Percentiles rank a stretch among this genome's conserved stretches.
Conservation (phyloP, 2,888 invertebrate species). For the Embidobia sp. region DNA sequence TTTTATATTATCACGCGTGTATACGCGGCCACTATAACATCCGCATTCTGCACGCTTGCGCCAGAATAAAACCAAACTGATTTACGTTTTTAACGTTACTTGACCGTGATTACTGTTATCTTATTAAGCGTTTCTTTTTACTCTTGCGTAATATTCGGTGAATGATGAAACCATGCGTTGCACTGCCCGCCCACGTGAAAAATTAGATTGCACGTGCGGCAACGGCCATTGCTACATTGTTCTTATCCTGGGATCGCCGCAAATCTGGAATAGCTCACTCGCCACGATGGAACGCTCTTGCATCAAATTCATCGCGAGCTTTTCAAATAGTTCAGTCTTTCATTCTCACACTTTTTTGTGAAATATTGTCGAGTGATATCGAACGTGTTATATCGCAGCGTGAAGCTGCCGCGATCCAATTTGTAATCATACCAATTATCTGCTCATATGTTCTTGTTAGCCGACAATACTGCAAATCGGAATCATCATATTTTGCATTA, state of each 20-base stretch:
- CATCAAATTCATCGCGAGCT: constrained; percentile 17
- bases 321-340: constrained; percentile 17
- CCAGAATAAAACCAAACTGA: constrained; percentile 58
- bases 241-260: constrained; percentile 11
- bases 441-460: constrained; percentile 31
- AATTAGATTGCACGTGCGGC: background rate
- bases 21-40: constrained; percentile 50
- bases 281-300: background rate
- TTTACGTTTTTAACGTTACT: constrained; percentile 64
- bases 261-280: constrained; percentile 4
- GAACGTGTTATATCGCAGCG: constrained; percentile 23
- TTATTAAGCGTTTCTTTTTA: constrained; percentile 32
- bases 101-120: constrained; percentile 62
- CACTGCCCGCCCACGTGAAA: background rate
- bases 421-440: constrained; percentile 38
- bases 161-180: constrained; percentile 33
- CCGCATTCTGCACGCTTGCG: constrained; percentile 62
- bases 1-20: constrained; percentile 61
- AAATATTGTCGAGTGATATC: constrained; percentile 14
- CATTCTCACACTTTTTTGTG: constrained; percentile 8
- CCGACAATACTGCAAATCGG: constrained; percentile 9
- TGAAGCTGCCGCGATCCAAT: constrained; percentile 19
- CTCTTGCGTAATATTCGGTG: constrained; percentile 50
- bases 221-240: constrained; percentile 14
- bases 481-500: constrained; percentile 25